Evolutionary conservation across 2,888 invertebrate genomes (phyloP), one percentile per base, ranked within the genome.

Genomic region (Hypselothyrea guttata): DNA sequence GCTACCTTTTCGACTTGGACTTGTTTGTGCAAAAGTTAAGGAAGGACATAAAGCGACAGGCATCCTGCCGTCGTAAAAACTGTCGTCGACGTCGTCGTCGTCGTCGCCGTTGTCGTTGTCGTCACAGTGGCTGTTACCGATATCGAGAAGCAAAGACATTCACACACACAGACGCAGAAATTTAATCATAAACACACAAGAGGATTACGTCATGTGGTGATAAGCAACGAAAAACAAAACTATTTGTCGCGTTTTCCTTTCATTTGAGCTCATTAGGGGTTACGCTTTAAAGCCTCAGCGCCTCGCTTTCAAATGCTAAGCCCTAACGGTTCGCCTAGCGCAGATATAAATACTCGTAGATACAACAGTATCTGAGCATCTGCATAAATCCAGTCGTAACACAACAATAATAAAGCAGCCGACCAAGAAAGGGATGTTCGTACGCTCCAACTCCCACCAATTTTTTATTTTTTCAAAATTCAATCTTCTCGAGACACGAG

Each of bases 1-100:
- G 52, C 71, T 82, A 81, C 79, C 79, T 85, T 84, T 79, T 72
- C 74, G 75, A 86, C 77, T 71, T 81, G 81, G 65, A 76, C 74
- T 84, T 81, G 86, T 81, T 81, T 81, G 86, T 60, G 82, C 68
- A 49, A 65, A 81, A 86, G 84, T 84, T 86, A 77, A 71, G 82
- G 66, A 74, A 79, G 71, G 73, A 83, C 77, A 79, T 85, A 79
- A 79, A 84, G 73, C 71, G 75, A 77, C 78, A 61, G 84, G 73
- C 85, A 79, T 79, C 85, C 85, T 84, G 79, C 37, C 75, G 40
- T 56, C 78, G 85, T 78, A 84, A 78, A 78, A 78, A 83, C 73
- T 84, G 85, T 83, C 78, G 78, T 71, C 77, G 60, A 4, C 77
- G 35, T 57, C 41, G 45, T 66, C 77, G 84, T 84, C 78, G 84